Conservation (phyloP, 2,888 invertebrate species). For the Lathronympha strigana region DNA sequence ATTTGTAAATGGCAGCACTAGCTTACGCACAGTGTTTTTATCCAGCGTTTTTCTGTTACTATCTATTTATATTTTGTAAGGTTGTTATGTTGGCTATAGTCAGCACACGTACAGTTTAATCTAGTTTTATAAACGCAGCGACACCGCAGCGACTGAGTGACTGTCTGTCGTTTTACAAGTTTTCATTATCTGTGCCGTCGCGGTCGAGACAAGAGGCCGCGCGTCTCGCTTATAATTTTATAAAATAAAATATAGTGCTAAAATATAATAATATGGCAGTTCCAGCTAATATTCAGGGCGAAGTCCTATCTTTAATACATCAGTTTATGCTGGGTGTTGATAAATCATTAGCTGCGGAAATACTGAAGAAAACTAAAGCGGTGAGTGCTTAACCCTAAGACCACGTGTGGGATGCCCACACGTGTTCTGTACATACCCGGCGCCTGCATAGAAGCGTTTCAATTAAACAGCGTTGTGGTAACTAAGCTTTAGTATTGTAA, state of each 20-base stretch:
- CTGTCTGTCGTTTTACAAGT: not conserved
- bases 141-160: not conserved
- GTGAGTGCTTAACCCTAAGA: constrained; percentile 82
- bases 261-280: constrained; percentile 60
- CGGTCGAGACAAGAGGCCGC: constrained; percentile 16
- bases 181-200: constrained; percentile 27
- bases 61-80: not conserved
- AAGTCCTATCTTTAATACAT: constrained; percentile 84
- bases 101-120: not conserved
- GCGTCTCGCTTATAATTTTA: constrained; percentile 25
- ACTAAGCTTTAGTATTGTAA: not conserved
- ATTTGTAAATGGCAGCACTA: not conserved
- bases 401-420: constrained; percentile 71
- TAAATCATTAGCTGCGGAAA: constrained; percentile 87
- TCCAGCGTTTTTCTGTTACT: not conserved
- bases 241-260: constrained; percentile 13
- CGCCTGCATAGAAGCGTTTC: not conserved
- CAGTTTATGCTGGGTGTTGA: constrained; percentile 87
- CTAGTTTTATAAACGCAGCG: not conserved
- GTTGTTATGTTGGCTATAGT: not conserved
- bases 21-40: constrained; percentile 7
- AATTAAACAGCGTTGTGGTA: not conserved
- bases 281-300: constrained; percentile 57
- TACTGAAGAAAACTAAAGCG: constrained; percentile 89
- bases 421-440: constrained; percentile 59